Evolutionary conservation across 1,140 invertebrate genomes (phyloP), one percentile per base, ranked within the genome.

Genomic region (Drepana arcuata): DNA sequence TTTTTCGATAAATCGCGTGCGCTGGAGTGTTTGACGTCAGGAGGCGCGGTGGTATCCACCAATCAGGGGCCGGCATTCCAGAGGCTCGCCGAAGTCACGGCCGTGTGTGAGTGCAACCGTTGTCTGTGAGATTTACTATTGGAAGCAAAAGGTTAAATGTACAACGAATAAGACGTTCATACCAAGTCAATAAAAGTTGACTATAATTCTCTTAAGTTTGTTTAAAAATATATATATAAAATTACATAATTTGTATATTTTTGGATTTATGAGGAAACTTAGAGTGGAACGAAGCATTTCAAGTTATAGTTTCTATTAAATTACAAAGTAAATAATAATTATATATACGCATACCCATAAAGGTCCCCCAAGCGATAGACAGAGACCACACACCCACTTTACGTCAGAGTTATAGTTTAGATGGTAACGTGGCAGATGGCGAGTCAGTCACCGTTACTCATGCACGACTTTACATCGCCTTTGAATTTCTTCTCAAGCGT

Each of bases 41-140:
- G 62, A 72, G 73, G 70, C 66, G 36, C 57, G 68, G 24, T 58
- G 16, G n/a, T 18, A 0, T 48, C 48, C 25, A 10, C 70, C 68
- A 78, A 78, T 78, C 59, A 48, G 49, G 14, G 27, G 6, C 7
- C 30, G 10, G 39, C 15, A 48, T 53, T 56, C 34, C 24, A 66
- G 70, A 65, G 73, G 73, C 70, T 68, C 53, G 71, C 30, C 38
- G 36, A 46, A 43, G 52, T 66, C 55, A 66, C 65, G 73, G 63
- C 58, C 56, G 60, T 39, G 28, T n/a, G n/a, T n/a, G 18, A 21
- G 9, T 21, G 18, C 18, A 9, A 21, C 4, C 9, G 18, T n/a
- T 21, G 9, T 21, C 4, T 21, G 18, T 21, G 18, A 21, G 18
- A 5, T 21, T 21, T 4, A 21, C 4, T 21, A 5, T 21, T 21